Evolutionary conservation across 2,888 invertebrate species (phyloP), one percentile per base, ranked within the genome.

Genomic region (Rhaphigaster nebulosa): DNA sequence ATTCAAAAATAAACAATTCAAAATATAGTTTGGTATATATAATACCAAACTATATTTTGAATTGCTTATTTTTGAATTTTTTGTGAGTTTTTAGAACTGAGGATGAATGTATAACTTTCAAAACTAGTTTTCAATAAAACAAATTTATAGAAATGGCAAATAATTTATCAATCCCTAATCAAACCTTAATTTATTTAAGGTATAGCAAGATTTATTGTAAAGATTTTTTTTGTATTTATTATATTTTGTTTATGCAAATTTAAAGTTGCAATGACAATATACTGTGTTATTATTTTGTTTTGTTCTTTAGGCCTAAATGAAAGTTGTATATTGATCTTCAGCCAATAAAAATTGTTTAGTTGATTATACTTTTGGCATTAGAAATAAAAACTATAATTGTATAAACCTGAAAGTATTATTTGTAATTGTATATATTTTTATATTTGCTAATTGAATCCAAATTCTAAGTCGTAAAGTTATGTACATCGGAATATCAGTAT

Each of bases 331-430:
- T 29, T 65, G 13, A 65, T 29, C 2, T 65, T 29, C 56, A 15
- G 65, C 65, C 70, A 76, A 76, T 20, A 76, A 38, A 20, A 76
- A 76, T 65, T 38, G 2, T 15, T 38, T 20, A n/a, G 8, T n/a
- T 60, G 13, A 8, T 60, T 29, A 29, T 65, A 34, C 65, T 65
- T 76, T 34, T 76, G 34, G 20, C 8, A 20, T 38, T 6, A 38
- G 23, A 76, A 34, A 76, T 1, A 76, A 38, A 34, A 76, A 20
- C 34, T 10, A 56, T 38, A 8, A 76, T 76, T 76, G 70, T 76
- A 76, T 76, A 38, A 20, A 76, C 70, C 70, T 38, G 38, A 76
- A 76, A 76, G 70, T 76, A 76, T 76, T 76, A 76, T 76, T 76
- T 76, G 10, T 76, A 23, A 76, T 38, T 76, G 70, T 76, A 76